Conservation (phyloP, 2,113 vertebrate species). For the Poeciliopsis prolifica region DNA sequence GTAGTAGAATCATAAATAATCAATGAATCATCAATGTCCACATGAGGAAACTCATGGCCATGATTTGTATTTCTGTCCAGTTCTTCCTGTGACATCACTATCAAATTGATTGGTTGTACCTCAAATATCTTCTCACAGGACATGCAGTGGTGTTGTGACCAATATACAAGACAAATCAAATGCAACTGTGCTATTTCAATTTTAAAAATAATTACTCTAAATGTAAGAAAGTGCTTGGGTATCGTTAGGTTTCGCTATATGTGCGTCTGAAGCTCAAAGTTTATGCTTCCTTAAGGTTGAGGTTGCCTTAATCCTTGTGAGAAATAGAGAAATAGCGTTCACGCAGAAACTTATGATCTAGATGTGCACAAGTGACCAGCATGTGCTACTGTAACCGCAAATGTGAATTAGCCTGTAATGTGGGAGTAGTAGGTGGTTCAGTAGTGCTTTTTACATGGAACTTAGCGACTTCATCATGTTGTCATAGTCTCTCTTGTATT, state of each 20-base stretch:
- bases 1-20: not conserved
- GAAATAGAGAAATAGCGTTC: not conserved
- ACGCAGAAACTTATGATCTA: not conserved
- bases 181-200: too few species aligned
- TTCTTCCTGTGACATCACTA: not conserved
- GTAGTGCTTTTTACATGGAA: too few species aligned
- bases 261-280: too few species aligned
- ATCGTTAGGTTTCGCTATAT: too few species aligned
- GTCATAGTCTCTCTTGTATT: too few species aligned
- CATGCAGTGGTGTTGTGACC: not conserved
- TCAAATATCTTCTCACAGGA: not conserved
- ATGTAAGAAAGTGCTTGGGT: too few species aligned
- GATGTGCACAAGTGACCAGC: constrained; percentile 7
- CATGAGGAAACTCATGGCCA: not conserved
- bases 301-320: constrained; percentile 33
- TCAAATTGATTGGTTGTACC: not conserved
- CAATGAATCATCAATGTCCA: not conserved
- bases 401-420: not conserved
- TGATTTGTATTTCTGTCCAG: not conserved
- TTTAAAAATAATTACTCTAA: too few species aligned
- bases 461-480: too few species aligned
- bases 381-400: constrained; percentile 1
- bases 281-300: constrained; percentile 1
- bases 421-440: too few species aligned
- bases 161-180: too few species aligned